These are phyloP conservation scores for Megathymus violae DNA, from an alignment of 1,140 invertebrate genomes.

Conservation along the genomic window DNA sequence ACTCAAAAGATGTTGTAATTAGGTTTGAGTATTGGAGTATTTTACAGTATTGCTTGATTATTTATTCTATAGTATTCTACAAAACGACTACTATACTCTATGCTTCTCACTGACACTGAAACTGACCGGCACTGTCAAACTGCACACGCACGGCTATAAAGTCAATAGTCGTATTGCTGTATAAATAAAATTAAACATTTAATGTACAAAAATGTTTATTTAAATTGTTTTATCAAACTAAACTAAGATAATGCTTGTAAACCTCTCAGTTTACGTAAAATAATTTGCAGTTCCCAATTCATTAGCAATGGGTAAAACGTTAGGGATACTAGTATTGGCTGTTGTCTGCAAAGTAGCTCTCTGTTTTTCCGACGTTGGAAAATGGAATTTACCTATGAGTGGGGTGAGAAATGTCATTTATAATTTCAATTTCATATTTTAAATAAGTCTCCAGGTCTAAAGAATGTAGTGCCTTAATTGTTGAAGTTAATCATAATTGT, in stretches of 20 bases:
- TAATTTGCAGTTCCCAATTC: conserved; percentile 39
- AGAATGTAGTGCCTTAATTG: neutral
- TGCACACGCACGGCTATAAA: neutral
- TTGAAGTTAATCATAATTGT: conserved; percentile 11
- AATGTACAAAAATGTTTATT: conserved; percentile 34
- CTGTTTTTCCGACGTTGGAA: conserved; percentile 77
- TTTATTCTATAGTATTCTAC: too few species aligned
- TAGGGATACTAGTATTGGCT: conserved; percentile 58
- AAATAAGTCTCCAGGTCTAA: conserved; percentile 2
- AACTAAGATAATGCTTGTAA: conserved; percentile 54
- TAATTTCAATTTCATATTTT: conserved; percentile 7
- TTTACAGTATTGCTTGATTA: too few species aligned
- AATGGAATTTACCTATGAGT: conserved; percentile 73
- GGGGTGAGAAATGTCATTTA: conserved; percentile 57
- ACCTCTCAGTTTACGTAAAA: conserved; percentile 39
- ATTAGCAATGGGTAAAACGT: conserved; percentile 39
- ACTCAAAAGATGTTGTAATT: too few species aligned
- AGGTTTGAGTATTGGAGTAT: too few species aligned
- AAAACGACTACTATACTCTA: too few species aligned
- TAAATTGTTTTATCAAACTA: conserved; percentile 37
- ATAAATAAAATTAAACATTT: conserved; percentile 16
- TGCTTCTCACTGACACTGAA: neutral
- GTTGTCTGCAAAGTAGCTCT: conserved; percentile 56
- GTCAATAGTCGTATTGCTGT: neutral
- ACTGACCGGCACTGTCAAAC: neutral